Conservation (phyloP, 1,140 invertebrate genomes). For the Hydropsyche tenuis region DNA sequence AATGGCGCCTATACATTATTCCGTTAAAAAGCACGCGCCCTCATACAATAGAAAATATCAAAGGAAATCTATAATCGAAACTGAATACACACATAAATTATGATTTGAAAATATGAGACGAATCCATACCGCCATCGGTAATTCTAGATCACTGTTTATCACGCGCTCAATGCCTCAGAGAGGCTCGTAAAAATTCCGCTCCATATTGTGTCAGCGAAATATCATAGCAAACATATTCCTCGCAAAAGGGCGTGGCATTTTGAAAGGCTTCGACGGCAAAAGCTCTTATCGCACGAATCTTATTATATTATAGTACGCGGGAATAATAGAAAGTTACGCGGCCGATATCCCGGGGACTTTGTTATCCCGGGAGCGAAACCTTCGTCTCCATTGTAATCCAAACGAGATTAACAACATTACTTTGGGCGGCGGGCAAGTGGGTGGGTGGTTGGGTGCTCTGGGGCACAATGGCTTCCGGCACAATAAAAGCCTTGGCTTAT, state of each 20-base stretch:
- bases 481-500: slow-evolving; percentile 42
- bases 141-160: too few species aligned
- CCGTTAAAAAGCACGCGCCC: too few species aligned
- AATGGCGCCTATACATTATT: slow-evolving; percentile 9
- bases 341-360: slow-evolving; percentile 31
- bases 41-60: too few species aligned
- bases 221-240: not conserved
- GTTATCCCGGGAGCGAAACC: slow-evolving; percentile 19
- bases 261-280: not conserved
- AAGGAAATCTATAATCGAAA: too few species aligned
- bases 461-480: slow-evolving; percentile 27
- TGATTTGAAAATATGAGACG: too few species aligned
- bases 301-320: too few species aligned
- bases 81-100: too few species aligned
- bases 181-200: too few species aligned
- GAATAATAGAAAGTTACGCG: slow-evolving; percentile 28
- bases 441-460: not conserved
- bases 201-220: too few species aligned
- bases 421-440: too few species aligned
- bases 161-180: too few species aligned
- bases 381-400: slow-evolving; percentile 37
- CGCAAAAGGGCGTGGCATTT: slow-evolving; percentile 15
- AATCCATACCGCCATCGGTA: too few species aligned
- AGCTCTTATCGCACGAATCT: slow-evolving; percentile 23
- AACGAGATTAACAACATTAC: slow-evolving; percentile 44